A percentile compares a stretch with the other conserved stretches of the same genome.
Conservation (phyloP, 2,888 invertebrate genomes). For the Scaptomyza caliginosa region DNA sequence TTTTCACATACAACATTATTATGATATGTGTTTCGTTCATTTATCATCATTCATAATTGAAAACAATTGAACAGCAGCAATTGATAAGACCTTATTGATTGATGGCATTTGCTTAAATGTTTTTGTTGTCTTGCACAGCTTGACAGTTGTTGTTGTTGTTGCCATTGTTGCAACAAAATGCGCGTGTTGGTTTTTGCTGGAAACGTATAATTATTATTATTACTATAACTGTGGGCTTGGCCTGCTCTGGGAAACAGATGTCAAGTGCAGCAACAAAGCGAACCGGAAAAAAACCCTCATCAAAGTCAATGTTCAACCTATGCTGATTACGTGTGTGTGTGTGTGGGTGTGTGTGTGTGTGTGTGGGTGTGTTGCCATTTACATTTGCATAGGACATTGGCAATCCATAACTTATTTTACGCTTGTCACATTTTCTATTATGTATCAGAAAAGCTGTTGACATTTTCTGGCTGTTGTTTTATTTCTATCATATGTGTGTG, state of each 20-base stretch:
- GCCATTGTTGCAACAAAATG: conserved; percentile 24
- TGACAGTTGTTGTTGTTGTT: not conserved
- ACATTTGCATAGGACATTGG: conserved; percentile 57
- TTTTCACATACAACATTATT: conserved; percentile 2
- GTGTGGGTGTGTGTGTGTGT: not conserved
- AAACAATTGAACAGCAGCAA: conserved; percentile 58
- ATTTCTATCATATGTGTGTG: conserved; percentile 33
- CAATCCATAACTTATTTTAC: conserved; percentile 71
- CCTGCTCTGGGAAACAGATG: conserved; percentile 35
- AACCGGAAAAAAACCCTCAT: conserved; percentile 63
- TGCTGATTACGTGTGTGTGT: not conserved
- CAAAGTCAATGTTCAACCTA: conserved; percentile 41
- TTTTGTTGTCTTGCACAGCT: conserved; percentile 4
- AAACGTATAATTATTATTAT: conserved; percentile 44
- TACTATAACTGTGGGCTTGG: too few species aligned
- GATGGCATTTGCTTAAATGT: conserved; percentile 40
- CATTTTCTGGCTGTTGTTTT: conserved; percentile 46
- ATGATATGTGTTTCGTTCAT: conserved; percentile 6
- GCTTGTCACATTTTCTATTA: conserved; percentile 69
- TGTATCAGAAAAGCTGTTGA: conserved; percentile 61
- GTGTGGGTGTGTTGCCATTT: conserved; percentile 33
- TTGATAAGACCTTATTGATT: conserved; percentile 79
- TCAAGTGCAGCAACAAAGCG: conserved; percentile 50
- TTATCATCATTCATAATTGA: conserved; percentile 60
- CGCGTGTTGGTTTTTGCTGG: conserved; percentile 32